Evolutionary conservation across 2,113 vertebrate species (phyloP).

Genomic region (Coturnix japonica): DNA sequence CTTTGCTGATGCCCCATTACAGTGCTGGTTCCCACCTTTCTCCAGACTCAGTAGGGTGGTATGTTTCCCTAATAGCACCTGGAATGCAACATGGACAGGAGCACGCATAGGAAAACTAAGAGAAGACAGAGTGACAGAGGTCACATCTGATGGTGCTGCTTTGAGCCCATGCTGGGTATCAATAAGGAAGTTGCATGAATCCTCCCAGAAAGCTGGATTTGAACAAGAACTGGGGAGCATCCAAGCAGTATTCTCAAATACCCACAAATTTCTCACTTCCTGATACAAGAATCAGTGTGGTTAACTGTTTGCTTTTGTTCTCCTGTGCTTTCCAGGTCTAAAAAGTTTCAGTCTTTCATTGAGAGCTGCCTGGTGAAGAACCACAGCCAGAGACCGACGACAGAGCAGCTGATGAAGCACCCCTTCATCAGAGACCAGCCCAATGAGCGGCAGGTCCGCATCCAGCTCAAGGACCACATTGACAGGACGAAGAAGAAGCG

Average conservation of each 20-base stretch:
- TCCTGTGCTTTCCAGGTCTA: slow-evolving; percentile 84
- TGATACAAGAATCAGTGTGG: accelerated
- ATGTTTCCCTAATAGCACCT: background rate
- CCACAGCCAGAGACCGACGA: slow-evolving; percentile 93
- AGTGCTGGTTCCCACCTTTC: background rate
- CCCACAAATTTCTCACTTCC: background rate
- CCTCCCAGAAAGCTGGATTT: background rate
- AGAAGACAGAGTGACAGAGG: background rate
- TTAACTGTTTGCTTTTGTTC: background rate
- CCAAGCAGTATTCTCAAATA: background rate
- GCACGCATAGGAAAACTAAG: background rate
- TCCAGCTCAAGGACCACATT: slow-evolving; percentile 99
- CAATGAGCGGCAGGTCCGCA: slow-evolving; percentile 97
- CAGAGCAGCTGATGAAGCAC: slow-evolving; percentile 97
- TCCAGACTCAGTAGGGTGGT: background rate
- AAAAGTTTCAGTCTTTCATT: slow-evolving; percentile 98
- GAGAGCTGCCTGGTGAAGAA: slow-evolving; percentile 98
- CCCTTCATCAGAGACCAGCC: slow-evolving; percentile 96
- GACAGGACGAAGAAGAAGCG: slow-evolving; percentile 98
- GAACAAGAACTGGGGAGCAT: background rate
- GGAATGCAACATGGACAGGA: background rate
- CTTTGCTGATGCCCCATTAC: background rate
- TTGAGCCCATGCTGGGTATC: background rate
- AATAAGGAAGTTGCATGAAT: background rate
- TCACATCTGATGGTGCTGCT: background rate